Percentiles rank a stretch among this genome's conserved stretches.
Evolutionary conservation across 2,888 invertebrate genomes (phyloP).

Genomic region (Metallyticus violacea): DNA sequence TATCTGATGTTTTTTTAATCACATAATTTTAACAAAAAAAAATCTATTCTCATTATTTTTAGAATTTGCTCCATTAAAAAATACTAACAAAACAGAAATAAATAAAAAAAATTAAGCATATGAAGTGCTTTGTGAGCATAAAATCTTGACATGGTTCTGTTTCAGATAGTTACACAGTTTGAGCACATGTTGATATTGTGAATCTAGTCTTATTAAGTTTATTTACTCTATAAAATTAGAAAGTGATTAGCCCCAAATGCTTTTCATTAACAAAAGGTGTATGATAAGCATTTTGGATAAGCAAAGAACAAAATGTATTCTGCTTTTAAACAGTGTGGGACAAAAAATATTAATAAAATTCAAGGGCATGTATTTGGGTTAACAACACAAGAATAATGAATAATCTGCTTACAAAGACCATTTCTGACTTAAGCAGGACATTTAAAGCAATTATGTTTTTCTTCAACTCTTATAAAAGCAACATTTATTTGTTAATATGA

Average conservation of each 20-base stretch:
- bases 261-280: not conserved
- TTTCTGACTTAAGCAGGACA: not conserved
- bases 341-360: not conserved
- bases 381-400: not conserved
- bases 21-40: not conserved
- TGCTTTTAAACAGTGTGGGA: not conserved
- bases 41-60: not conserved
- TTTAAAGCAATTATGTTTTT: not conserved
- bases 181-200: conserved; percentile 10
- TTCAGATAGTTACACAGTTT: not conserved
- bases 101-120: not conserved
- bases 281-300: not conserved
- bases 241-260: not conserved
- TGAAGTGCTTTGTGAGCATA: not conserved
- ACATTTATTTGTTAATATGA: not conserved
- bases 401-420: not conserved
- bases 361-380: not conserved
- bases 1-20: not conserved
- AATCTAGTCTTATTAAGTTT: not conserved
- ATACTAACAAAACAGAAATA: not conserved
- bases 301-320: not conserved
- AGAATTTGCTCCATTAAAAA: not conserved
- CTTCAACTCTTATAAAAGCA: not conserved
- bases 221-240: not conserved
- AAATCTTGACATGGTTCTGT: not conserved